phyloP scores from a whole-genome alignment of 1,140 invertebrate species.

The Drosophila burlai region DNA sequence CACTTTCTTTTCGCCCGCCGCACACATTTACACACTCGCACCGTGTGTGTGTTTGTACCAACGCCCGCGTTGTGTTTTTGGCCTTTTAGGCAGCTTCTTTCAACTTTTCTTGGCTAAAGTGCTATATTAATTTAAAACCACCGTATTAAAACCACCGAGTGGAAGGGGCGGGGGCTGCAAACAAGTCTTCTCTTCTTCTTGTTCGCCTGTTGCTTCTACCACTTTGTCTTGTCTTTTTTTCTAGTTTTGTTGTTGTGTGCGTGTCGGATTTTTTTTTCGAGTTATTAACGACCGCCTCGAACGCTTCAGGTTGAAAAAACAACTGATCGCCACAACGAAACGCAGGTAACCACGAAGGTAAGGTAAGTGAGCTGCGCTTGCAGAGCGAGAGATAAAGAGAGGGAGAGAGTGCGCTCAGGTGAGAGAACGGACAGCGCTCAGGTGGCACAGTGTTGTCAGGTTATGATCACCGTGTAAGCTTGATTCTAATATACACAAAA shows the following conservation, averaged over 20 bases:
- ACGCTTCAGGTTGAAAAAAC: constrained; percentile 66
- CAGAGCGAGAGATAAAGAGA: constrained; percentile 10
- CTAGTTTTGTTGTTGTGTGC: constrained; percentile 59
- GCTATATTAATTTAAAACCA: constrained; percentile 75
- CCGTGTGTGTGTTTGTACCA: constrained; percentile 14
- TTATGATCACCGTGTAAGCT: too few relatives aligned
- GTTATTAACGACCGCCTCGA: constrained; percentile 51
- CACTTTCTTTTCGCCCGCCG: constrained; percentile 70
- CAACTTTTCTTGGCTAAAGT: constrained; percentile 38
- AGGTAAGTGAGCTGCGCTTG: constrained; percentile 66
- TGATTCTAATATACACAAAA: too few relatives aligned
- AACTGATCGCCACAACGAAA: constrained; percentile 65
- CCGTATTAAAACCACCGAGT: constrained; percentile 39
- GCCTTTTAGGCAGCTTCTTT: constrained; percentile 45
- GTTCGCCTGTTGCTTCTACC: constrained; percentile 55
- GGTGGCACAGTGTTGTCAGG: background rate
- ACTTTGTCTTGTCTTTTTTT: constrained; percentile 74
- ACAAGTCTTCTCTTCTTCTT: constrained; percentile 68
- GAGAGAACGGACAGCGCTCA: background rate
- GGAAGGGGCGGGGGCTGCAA: constrained; percentile 31
- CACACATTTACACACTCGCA: constrained; percentile 21
- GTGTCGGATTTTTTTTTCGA: constrained; percentile 36
- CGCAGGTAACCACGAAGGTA: constrained; percentile 68
- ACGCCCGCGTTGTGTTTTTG: constrained; percentile 40
- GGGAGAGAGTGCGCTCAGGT: background rate